These are phyloP conservation scores for Drosophila bocki DNA, from an alignment of 1,140 invertebrate genomes.

Conservation along the genomic window DNA sequence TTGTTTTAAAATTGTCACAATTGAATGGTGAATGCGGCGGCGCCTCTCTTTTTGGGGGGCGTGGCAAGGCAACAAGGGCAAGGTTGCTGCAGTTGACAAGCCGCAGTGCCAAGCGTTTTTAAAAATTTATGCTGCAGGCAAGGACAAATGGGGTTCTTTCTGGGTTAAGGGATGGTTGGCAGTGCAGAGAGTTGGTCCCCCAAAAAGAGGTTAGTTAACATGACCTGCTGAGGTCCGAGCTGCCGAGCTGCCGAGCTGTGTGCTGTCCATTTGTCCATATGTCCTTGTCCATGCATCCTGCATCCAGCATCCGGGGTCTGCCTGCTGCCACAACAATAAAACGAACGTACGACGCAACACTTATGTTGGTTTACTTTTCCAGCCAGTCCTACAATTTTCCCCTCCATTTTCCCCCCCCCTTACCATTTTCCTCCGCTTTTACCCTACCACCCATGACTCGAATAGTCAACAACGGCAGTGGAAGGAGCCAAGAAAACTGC, in stretches of 20 bases:
- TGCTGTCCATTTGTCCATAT: conserved; percentile 24
- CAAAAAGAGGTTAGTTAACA: conserved; percentile 65
- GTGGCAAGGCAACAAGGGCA: conserved; percentile 71
- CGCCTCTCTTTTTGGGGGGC: conserved; percentile 20
- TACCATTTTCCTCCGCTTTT: not conserved
- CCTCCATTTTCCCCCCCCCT: not conserved
- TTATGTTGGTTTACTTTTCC: conserved; percentile 78
- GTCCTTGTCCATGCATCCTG: conserved; percentile 11
- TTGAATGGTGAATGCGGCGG: not conserved
- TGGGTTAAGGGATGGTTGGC: conserved; percentile 2
- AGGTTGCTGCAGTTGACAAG: conserved; percentile 78
- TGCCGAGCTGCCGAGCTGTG: conserved; percentile 14
- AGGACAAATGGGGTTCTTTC: conserved; percentile 43
- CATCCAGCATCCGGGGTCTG: conserved; percentile 13
- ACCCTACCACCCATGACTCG: conserved; percentile 25
- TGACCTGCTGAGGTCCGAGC: conserved; percentile 51
- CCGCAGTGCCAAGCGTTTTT: conserved; percentile 59
- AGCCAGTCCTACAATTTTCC: not conserved
- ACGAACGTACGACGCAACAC: conserved; percentile 76
- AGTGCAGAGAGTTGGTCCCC: not conserved
- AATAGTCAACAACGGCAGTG: conserved; percentile 38
- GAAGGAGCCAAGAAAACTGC: conserved; percentile 30
- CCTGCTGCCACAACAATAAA: conserved; percentile 61
- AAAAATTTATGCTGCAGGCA: conserved; percentile 78
- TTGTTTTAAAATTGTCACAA: conserved; percentile 54